Base-by-base conservation (phyloP, 2,888 invertebrate genomes). In the Holacanthella duospinosa region DNA sequence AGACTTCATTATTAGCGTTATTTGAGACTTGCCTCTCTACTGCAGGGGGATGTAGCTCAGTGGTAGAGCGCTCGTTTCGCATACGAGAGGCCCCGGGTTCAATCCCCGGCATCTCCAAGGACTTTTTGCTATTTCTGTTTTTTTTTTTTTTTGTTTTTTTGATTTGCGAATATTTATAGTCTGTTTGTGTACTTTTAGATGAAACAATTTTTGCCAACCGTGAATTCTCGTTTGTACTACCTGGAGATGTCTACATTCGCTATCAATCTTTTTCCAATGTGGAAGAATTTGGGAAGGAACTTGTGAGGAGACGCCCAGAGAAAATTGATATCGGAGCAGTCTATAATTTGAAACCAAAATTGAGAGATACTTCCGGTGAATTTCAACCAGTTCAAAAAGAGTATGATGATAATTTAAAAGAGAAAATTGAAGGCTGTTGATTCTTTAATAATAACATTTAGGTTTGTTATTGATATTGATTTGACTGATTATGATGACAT, bases 401-500 rank as follows among this genome's bases (percentile, higher is more conserved):
- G 80, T 71, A 63, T 48, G 29, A 2, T 28, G 2, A 24, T 58
- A 28, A 24, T 12, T 16, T 58, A 4, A 24, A 36, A 2, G 9
- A 29, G 2, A 36, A 9, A 29, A 19, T 58, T n/a, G n/a, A n/a
- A 26, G 28, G 25, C n/a, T 56, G 27, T 16, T 56, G 12, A 19
- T 56, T 56, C 19, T 56, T n/a, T 16, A 25, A 3, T 36, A 36
- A n/a, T 16, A 9, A 4, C 26, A 53, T 59, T 3, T 27, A 71
- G 71, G 55, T 80, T 99, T 19, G 93, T 99, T 0, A 93, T 99
- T 79, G 99, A 99, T 83, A 97, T 99, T 74, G 99, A 99, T 82
- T 88, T 99, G 83, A 96, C 97, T 43, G 99, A 99, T 79, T 99
- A 99, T 77, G 97, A 99, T 81, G 93, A 94, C 75, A 86, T 97